A percentile compares a stretch with the other conserved stretches of the same genome.
phyloP scores from a whole-genome alignment of 2,797 vertebrate genomes.

The Leptatherina wallacei region DNA sequence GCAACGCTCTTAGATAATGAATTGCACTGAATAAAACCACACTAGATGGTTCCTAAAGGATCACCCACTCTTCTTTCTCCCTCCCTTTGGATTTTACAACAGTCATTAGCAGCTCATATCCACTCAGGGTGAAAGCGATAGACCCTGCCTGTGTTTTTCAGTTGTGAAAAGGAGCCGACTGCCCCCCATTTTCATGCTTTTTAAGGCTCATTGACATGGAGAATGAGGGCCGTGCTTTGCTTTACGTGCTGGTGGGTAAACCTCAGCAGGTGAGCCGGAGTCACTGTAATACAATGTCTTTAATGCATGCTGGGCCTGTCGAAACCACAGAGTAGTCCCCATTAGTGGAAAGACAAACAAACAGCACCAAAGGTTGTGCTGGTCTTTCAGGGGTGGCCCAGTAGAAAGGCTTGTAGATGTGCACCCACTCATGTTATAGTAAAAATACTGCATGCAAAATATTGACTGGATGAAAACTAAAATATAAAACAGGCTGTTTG shows the following conservation, averaged over 20 bases:
- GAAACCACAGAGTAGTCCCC: constrained; percentile 63
- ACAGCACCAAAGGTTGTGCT: constrained; percentile 36
- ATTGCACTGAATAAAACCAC: constrained; percentile 56
- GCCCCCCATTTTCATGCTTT: constrained; percentile 74
- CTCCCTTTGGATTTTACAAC: constrained; percentile 66
- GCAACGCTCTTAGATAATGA: constrained; percentile 57
- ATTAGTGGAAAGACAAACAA: constrained; percentile 82
- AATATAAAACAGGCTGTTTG: neutral
- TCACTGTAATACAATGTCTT: constrained; percentile 58
- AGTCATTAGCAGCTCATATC: constrained; percentile 82
- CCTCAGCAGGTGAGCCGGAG: constrained; percentile 74
- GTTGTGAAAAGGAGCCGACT: constrained; percentile 67
- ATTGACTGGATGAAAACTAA: neutral
- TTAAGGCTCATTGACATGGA: constrained; percentile 78
- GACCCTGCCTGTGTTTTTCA: constrained; percentile 70
- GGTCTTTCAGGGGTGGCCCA: constrained; percentile 13
- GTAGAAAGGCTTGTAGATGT: constrained; percentile 25
- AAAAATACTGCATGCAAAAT: constrained; percentile 8
- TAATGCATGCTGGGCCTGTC: constrained; percentile 73
- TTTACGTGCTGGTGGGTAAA: constrained; percentile 77
- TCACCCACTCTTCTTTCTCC: constrained; percentile 12
- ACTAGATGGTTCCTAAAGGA: constrained; percentile 33
- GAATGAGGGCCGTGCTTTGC: constrained; percentile 49
- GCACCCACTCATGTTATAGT: neutral
- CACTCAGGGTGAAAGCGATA: constrained; percentile 62